Evolutionary conservation across 2,113 vertebrate species (phyloP).

Genomic region (Mus musculus): DNA sequence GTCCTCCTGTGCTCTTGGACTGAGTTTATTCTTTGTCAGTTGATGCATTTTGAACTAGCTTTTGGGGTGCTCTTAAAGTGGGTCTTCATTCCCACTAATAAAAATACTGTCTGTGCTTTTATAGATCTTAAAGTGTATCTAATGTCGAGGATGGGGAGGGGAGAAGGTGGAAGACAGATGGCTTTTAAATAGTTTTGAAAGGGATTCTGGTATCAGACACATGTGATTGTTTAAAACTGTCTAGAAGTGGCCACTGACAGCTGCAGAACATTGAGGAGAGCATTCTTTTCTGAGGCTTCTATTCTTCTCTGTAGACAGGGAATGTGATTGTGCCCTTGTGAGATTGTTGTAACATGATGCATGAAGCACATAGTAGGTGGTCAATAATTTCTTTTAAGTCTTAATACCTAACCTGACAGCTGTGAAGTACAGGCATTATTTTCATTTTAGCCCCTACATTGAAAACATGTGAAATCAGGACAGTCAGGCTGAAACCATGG

Average conservation of each 20-base stretch:
- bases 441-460: not conserved
- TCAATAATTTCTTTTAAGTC: not conserved
- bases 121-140: not conserved
- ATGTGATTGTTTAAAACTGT: not conserved
- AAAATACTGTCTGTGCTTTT: constrained; percentile 8
- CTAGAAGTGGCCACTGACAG: not conserved
- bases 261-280: not conserved
- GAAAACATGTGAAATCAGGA: not conserved
- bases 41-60: not conserved
- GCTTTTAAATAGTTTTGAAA: not conserved
- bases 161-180: not conserved
- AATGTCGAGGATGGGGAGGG: not conserved
- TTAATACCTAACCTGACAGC: not conserved
- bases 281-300: not conserved
- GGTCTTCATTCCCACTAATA: not conserved
- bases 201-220: not conserved
- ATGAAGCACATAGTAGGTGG: not conserved
- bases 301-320: not conserved
- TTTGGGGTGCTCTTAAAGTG: not conserved
- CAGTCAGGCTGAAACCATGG: not conserved
- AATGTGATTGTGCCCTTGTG: not conserved
- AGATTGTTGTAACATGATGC: not conserved
- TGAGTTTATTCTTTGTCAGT: constrained; percentile 20
- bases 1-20: not conserved
- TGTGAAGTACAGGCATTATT: not conserved